phyloP scores from a whole-genome alignment of 2,888 invertebrate genomes.

The Trypoxylon attenuatum region DNA sequence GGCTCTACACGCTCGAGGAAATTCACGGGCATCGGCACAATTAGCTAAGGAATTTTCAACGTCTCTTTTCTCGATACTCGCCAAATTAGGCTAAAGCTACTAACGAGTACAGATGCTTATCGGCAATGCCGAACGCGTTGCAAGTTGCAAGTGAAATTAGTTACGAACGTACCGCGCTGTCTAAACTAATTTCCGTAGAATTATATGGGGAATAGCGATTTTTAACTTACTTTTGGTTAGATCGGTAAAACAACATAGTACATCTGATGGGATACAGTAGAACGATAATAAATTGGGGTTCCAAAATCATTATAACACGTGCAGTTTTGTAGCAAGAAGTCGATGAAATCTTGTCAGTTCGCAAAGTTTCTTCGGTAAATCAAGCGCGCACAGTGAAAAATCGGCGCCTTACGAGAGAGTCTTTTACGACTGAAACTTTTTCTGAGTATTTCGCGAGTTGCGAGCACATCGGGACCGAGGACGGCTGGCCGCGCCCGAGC shows the following conservation, averaged over 20 bases:
- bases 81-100: not conserved
- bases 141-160: slow-evolving; percentile 34
- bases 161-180: slow-evolving; percentile 24
- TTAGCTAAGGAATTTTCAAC: slow-evolving; percentile 12
- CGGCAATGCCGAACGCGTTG: slow-evolving; percentile 13
- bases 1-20: slow-evolving; percentile 26
- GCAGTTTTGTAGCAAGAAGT: no score
- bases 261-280: no score
- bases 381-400: no score
- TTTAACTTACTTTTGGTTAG: no score
- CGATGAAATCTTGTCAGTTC: slow-evolving; percentile 20
- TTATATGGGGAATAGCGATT: slow-evolving; percentile 11
- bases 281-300: no score
- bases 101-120: not conserved
- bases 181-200: slow-evolving; percentile 34
- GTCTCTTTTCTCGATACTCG: slow-evolving; percentile 1
- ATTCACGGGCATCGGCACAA: slow-evolving; percentile 22
- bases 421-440: slow-evolving; percentile 33
- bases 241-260: no score
- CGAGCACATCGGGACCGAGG: slow-evolving; percentile 47
- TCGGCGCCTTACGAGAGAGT: slow-evolving; percentile 19
- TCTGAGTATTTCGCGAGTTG: slow-evolving; percentile 46
- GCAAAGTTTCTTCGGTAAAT: slow-evolving; percentile 21
- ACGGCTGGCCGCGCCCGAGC: slow-evolving; percentile 38
- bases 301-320: no score